Evolutionary conservation across 2,888 invertebrate genomes (phyloP), one percentile per base, ranked within the genome.

Genomic region (Eupithecia abbreviata): DNA sequence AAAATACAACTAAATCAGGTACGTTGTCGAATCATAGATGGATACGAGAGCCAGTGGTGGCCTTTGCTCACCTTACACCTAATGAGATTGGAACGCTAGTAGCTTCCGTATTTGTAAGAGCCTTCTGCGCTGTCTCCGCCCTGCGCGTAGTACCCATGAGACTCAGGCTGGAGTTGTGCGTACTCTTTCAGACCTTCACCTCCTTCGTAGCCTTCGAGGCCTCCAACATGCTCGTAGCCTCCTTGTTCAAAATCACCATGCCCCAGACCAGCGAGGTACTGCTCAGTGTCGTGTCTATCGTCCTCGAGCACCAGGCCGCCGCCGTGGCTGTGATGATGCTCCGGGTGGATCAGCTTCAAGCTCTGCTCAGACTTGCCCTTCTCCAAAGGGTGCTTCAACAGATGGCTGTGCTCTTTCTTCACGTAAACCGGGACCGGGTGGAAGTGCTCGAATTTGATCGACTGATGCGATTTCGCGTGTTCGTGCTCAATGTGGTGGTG

Each of bases 401-500:
- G 90, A 87, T 97, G 96, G 83, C 95, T 95, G 90, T 96, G 96
- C 84, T 96, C 96, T 84, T 96, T 96, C 91, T 96, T 96, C 7
- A 96, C 94, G 89, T 96, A 96, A 0, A 96, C 96, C 2, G 97
- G 97, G 1, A 97, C 96, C 0, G 97, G 95, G 85, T 97, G 97
- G 92, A 96, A 97, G 86, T 97, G 97, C 87, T 96, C 96, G 82
- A 97, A 96, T 84, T 96, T 96, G 82, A 97, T 96, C 76, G 96
- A 96, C 89, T 97, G 97, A 85, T 97, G 97, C 66, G 96, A 96
- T 81, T 96, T 96, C 49, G 96, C 96, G 84, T 96, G 96, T 82
- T 96, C 96, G 83, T 96, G 96, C 81, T 96, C 96, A 51, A 96
- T 92, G 80, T 96, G 95, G 78, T 96, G 96, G 82, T 96, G 96